Conservation (phyloP, 1,140 invertebrate species). For the Drosophila erecta region DNA sequence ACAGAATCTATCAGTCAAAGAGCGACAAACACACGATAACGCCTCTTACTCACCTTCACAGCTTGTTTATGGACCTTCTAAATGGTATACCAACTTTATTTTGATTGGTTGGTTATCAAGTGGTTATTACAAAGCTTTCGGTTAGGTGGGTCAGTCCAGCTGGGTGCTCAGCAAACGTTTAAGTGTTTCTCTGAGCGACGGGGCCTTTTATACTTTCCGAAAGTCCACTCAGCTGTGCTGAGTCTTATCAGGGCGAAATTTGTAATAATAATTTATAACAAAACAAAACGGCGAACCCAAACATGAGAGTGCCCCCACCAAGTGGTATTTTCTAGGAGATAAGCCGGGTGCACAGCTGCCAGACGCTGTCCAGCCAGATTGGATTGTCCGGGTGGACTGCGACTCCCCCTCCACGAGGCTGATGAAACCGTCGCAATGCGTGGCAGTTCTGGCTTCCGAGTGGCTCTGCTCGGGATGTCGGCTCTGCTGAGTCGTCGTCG, state of each 20-base stretch:
- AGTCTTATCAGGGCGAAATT: conserved; percentile 57
- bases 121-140: conserved; percentile 15
- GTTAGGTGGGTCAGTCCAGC: conserved; percentile 25
- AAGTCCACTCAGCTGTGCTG: conserved; percentile 28
- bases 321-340: conserved; percentile 18
- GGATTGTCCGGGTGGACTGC: conserved; percentile 23
- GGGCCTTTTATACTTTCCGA: conserved; percentile 61
- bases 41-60: conserved; percentile 60
- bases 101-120: conserved; percentile 22
- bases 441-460: background rate
- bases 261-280: conserved; percentile 55
- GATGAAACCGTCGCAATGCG: conserved; percentile 47
- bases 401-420: conserved; percentile 38
- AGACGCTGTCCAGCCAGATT: conserved; percentile 44
- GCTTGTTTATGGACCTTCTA: conserved; percentile 57
- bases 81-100: conserved; percentile 56
- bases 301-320: conserved; percentile 33
- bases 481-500: background rate
- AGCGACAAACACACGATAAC: conserved; percentile 1
- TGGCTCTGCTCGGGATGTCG: conserved; percentile 9
- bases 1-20: background rate
- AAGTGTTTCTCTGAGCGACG: conserved; percentile 57
- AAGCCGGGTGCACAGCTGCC: conserved; percentile 40
- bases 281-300: conserved; percentile 54
- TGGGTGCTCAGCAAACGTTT: conserved; percentile 45